phyloP scores from a whole-genome alignment of 2,888 invertebrate species.

The Stramonita haemastoma region DNA sequence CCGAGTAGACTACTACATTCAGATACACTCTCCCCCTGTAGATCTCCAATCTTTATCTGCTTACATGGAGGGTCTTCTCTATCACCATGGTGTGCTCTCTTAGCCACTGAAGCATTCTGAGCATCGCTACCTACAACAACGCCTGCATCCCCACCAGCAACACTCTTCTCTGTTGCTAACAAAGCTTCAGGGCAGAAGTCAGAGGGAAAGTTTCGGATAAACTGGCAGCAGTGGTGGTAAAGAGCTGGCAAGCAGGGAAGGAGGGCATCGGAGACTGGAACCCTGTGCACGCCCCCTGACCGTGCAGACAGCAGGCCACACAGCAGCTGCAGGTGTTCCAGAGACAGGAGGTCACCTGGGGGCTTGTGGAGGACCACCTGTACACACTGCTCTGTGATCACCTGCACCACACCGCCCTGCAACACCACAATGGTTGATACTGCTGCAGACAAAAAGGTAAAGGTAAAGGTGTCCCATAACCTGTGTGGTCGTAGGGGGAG shows the following conservation, averaged over 20 bases:
- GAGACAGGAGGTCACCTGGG: neutral
- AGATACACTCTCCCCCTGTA: neutral
- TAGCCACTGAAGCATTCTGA: neutral
- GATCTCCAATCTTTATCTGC: neutral
- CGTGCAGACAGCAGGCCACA: conserved; percentile 20
- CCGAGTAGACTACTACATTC: neutral
- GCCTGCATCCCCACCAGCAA: neutral
- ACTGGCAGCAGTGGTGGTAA: neutral
- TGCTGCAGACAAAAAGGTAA: neutral
- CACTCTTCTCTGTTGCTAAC: neutral
- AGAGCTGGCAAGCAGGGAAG: neutral
- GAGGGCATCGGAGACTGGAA: neutral
- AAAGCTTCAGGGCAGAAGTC: neutral
- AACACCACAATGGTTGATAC: neutral
- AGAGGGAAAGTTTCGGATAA: neutral
- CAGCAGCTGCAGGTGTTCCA: conserved; percentile 30
- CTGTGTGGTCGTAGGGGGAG: too few species aligned
- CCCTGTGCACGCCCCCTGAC: neutral
- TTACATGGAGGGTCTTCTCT: neutral
- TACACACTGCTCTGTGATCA: conserved; percentile 15
- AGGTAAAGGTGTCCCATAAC: too few species aligned
- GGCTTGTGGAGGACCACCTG: neutral
- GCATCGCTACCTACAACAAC: neutral
- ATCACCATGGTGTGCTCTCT: neutral
- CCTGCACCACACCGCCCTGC: neutral